These are phyloP conservation scores for Drosophila subquinaria DNA, from an alignment of 2,888 invertebrate genomes.

Conservation along the genomic window DNA sequence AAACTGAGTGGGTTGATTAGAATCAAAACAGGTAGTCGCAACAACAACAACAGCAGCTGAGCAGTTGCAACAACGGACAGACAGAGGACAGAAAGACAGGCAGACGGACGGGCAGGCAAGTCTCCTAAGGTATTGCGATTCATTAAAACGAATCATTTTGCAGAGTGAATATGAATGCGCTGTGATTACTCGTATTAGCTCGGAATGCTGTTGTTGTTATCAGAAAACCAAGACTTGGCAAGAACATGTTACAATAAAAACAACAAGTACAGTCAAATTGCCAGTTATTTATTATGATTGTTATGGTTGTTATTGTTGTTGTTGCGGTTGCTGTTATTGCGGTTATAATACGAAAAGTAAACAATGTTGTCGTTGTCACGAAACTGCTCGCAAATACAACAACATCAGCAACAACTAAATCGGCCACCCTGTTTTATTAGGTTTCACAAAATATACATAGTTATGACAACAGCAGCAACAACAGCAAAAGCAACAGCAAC, in stretches of 20 bases:
- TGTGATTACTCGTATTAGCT: conserved; percentile 22
- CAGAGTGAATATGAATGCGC: conserved; percentile 23
- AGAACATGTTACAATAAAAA: conserved; percentile 50
- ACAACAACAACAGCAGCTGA: conserved; percentile 27
- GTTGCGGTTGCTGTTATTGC: conserved; percentile 47
- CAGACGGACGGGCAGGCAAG: neutral
- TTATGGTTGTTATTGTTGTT: conserved; percentile 49
- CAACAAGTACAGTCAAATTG: conserved; percentile 42
- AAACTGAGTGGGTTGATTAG: conserved; percentile 70
- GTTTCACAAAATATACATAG: conserved; percentile 56
- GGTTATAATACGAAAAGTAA: conserved; percentile 61
- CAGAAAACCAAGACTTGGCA: conserved; percentile 34
- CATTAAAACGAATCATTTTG: conserved; percentile 36
- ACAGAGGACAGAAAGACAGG: neutral
- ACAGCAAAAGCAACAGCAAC: conserved; percentile 31
- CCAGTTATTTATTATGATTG: conserved; percentile 56
- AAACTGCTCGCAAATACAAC: conserved; percentile 56
- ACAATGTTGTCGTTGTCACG: conserved; percentile 69
- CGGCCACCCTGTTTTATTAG: conserved; percentile 62
- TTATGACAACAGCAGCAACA: conserved; percentile 33
- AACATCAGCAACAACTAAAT: conserved; percentile 48
- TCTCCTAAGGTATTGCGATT: conserved; percentile 18
- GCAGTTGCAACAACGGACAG: conserved; percentile 45
- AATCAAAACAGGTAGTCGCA: conserved; percentile 75
- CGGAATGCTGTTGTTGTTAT: conserved; percentile 37